Evolutionary conservation across 2,113 vertebrate genomes (phyloP).

Genomic region (Lethenteron reissneri): DNA sequence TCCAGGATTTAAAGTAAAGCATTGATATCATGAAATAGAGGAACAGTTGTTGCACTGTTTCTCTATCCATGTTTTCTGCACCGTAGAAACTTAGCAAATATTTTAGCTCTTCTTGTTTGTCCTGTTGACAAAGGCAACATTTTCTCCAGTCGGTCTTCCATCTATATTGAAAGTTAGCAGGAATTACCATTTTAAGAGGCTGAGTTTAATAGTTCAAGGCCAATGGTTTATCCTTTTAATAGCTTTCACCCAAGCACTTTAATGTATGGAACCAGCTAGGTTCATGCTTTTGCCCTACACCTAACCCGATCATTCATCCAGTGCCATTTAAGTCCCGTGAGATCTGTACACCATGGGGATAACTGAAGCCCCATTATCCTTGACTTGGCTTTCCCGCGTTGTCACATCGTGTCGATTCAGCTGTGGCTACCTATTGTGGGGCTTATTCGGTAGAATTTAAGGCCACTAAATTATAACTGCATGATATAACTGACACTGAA

Average conservation of each 20-base stretch:
- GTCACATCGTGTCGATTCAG: no score
- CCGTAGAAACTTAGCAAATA: not conserved
- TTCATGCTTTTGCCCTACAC: not conserved
- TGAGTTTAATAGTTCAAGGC: not conserved
- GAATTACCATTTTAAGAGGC: not conserved
- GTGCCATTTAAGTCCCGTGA: not conserved
- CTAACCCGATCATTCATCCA: not conserved
- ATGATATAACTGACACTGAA: no score
- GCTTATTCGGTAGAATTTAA: no score
- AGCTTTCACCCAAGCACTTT: not conserved
- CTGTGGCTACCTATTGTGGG: no score
- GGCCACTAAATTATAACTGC: no score
- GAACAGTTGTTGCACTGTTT: not conserved
- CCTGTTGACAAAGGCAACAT: slow-evolving; percentile 8
- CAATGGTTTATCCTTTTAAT: not conserved
- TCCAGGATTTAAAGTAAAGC: not conserved
- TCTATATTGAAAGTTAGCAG: not conserved
- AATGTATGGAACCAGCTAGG: not conserved
- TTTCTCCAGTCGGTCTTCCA: not conserved
- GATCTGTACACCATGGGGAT: no score
- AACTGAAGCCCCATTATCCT: no score
- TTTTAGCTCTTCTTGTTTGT: not conserved
- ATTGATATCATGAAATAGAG: slow-evolving; percentile 7
- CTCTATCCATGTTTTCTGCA: not conserved
- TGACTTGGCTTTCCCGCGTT: no score